Base-by-base conservation (phyloP, 1,140 invertebrate genomes). In the Colletes latitarsis region DNA sequence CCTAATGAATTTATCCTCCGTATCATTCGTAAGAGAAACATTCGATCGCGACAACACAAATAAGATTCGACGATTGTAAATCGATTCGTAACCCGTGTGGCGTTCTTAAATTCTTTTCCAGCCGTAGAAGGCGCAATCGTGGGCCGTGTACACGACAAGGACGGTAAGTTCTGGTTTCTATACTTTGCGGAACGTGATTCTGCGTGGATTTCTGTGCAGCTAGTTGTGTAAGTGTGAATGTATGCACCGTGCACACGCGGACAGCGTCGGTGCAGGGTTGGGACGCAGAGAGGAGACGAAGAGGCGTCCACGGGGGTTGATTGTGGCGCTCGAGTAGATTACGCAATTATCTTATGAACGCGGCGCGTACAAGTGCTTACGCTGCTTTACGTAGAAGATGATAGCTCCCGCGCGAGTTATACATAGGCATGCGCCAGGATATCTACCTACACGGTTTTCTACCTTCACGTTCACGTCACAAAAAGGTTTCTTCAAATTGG, bases 261-360 rank as follows among this genome's bases (percentile, higher is more conserved):
- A 46, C 41, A 14, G 15, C 6, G 62, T 9, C 6, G 6, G 39
- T 12, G 41, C 6, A 3, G n/a, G 64, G n/a, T 4, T 12, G 43
- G n/a, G 43, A 41, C 8, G 17, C 1, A 0, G 12, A 9, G 30
- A 14, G 39, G 17, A 17, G 52, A 12, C 0, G 58, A 1, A 57
- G 57, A 49, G 63, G 66, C 52, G 83, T 89, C 81, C 80, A 83
- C 77, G 81, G 87, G 89, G 87, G 86, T 90, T 88, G 89, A 90
- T 90, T 85, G 87, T 87, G 86, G 86, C 81, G 85, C 80, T 82
- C 79, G 82, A 88, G 88, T 88, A 88, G 86, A 90, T 91, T 91
- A 90, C 89, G 84, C 90, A 90, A 91, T 91, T 91, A 91, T 90
- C 90, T 91, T 91, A 91, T 89, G 88, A 91, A 89, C 84, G 87